Percentiles rank a stretch among this genome's conserved stretches.
Conservation (phyloP, 2,888 invertebrate genomes). For the Acanthosepion esculentum region DNA sequence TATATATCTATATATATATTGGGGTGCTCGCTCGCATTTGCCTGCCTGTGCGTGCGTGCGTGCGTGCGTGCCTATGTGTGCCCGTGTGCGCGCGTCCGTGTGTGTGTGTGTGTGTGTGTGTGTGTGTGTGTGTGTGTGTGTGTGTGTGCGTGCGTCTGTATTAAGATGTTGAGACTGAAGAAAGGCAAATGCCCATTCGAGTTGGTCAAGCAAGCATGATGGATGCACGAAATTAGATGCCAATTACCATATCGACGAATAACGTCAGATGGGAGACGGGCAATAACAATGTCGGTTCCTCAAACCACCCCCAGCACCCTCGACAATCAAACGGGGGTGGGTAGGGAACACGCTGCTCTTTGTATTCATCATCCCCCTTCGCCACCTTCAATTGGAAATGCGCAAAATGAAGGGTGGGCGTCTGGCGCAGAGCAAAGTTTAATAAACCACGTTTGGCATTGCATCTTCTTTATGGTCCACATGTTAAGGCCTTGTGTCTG, state of each 20-base stretch:
- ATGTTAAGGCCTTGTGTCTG: background rate
- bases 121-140: background rate
- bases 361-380: background rate
- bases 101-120: no score
- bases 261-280: background rate
- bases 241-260: constrained; percentile 23
- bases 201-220: background rate
- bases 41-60: no score
- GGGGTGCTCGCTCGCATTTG: no score
- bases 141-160: background rate
- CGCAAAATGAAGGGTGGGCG: background rate
- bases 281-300: background rate
- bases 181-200: background rate
- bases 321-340: background rate
- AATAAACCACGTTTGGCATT: background rate
- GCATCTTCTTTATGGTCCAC: background rate
- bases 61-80: no score
- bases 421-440: background rate
- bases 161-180: background rate
- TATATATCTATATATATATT: background rate
- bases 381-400: background rate
- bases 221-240: background rate
- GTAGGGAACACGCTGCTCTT: background rate
- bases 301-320: background rate
- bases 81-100: no score